phyloP scores from a whole-genome alignment of 2,797 vertebrate genomes.

The Squalus acanthias region DNA sequence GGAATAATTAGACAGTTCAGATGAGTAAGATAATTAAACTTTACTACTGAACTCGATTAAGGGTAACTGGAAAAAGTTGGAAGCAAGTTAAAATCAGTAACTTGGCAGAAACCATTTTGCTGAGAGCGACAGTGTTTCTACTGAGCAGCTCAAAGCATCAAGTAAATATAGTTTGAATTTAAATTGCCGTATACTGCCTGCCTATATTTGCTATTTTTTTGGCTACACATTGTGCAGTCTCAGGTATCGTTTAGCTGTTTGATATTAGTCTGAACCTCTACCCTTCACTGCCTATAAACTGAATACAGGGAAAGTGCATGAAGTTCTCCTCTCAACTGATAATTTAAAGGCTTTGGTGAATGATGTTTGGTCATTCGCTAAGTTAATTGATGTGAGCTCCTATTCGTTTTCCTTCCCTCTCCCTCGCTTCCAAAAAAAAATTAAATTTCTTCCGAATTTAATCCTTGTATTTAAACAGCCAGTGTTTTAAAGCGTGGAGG shows the following conservation, averaged over 20 bases:
- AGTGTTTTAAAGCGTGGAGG: neutral
- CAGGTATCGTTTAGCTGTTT: slow-evolving; percentile 2
- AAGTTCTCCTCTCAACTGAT: neutral
- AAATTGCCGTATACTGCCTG: neutral
- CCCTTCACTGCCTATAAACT: neutral
- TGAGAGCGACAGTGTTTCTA: neutral
- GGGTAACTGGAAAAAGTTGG: neutral
- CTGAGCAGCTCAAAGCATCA: neutral
- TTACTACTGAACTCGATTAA: neutral
- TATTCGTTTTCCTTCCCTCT: neutral
- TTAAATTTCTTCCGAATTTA: neutral
- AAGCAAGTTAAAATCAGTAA: neutral
- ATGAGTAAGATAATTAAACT: neutral
- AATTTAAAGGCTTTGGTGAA: neutral
- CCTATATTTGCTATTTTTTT: neutral
- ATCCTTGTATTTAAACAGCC: neutral
- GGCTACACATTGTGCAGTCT: slow-evolving; percentile 18
- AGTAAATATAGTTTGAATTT: neutral
- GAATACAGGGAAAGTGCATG: slow-evolving; percentile 26
- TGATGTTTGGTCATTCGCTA: neutral
- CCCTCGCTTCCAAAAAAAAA: neutral
- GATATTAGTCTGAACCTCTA: neutral
- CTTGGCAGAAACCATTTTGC: neutral
- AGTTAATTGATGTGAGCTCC: neutral
- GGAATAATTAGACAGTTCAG: neutral